Evolutionary conservation across 2,113 vertebrate genomes (phyloP), one percentile per base, ranked within the genome.

Genomic region (Tinamus guttatus): DNA sequence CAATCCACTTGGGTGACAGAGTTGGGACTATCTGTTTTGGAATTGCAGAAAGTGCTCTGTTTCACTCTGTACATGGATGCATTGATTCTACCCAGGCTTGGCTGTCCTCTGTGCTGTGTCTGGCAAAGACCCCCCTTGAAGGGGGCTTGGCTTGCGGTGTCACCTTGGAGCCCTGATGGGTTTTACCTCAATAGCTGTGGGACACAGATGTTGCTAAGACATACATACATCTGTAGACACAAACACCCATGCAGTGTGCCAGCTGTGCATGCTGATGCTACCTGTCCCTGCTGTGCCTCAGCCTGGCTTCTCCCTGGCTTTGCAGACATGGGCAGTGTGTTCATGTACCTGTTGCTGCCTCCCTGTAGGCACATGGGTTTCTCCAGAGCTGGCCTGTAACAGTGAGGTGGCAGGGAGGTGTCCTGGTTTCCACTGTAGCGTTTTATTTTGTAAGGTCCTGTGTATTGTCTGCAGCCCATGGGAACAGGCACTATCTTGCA

Each of bases 31-130:
- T 67, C 27, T n/a, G 41, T 32, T 22, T 47, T 84, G 74, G 52
- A 52, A 71, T 76, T 81, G 11, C 12, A 41, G 47, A 60, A 30
- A 14, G 11, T 34, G 5, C 88, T 90, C 21, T 71, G 3, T 71
- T 59, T 0, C 0, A 4, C 59, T 60, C 83, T 83, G 20, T 28
- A 52, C 34, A 13, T 11, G 5, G 21, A 24, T 63, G 28, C 13
- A 8, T 65, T 41, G 17, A 2, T 74, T 81, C 79, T 52, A 13
- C n/a, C 49, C 70, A 41, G 89, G 6, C 45, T 70, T 27, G 49
- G 2, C 69, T 21, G 20, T 65, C 79, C 12, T 13, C 21, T 24
- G 11, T n/a, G 21, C 9, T 49, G 49, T 32, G 11, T 34, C 56
- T 5, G 18, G 11, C 21, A 45, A 47, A 54, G 13, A 2, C 38